Base-by-base conservation (phyloP, 1,140 invertebrate species). In the Zaprionus ornatus region DNA sequence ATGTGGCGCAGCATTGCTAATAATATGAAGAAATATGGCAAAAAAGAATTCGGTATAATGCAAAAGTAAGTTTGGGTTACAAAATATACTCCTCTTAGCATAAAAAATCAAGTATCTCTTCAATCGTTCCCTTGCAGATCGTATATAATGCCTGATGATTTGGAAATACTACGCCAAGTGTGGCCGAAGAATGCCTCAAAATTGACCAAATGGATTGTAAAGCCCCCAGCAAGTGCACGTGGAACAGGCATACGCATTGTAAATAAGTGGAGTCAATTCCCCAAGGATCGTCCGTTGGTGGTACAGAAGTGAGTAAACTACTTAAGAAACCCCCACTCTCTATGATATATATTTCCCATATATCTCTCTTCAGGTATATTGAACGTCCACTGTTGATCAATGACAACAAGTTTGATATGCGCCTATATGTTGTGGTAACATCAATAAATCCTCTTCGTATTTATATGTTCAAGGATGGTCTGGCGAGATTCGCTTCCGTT, bases 181-280 rank as follows among this genome's bases (percentile, higher is more conserved):
- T 99, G 98, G 97, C 97, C 98, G 75, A 96, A 95, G 80, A 94
- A 94, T 67, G 95, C 95, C 0, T 94, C 93, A 2, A 94, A 94
- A 66, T 95, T 95, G 68, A 95, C 96, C 64, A 96, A 94, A 79
- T 97, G 96, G 96, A 97, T 97, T 74, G 95, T 97, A 0, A 97
- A 97, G 91, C 96, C 96, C 12, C 98, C 98, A 15, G 99, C 98
- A 0, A 98, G 98, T 54, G 98, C 99, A 0, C 93, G 99, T 42
- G 99, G 99, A 4, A 97, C 96, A 0, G 99, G 99, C 9, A 99
- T 99, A 79, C 95, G 96, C 82, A 98, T 99, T 21, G 97, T 99
- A 12, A 96, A 98, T 82, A 97, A 97, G 76, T 99, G 98, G 96
- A 95, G 95, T 1, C 97, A 99, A 90, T 96, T 99, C 77, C 98